Conservation (phyloP, 2,797 vertebrate genomes). For the Aythya fuligula region DNA sequence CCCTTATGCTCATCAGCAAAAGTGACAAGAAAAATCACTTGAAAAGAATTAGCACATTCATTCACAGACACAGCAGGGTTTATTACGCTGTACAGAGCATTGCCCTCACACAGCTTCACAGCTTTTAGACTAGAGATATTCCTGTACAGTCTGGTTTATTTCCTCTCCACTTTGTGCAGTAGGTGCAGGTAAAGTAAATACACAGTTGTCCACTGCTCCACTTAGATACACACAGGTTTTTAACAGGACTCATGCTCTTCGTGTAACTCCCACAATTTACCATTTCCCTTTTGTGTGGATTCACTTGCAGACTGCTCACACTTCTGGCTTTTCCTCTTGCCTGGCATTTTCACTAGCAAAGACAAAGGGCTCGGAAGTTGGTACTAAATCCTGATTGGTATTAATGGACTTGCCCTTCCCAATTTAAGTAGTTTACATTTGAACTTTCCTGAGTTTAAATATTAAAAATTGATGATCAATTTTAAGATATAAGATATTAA, state of each 20-base stretch:
- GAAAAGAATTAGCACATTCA: not conserved
- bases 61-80: not conserved
- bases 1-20: not conserved
- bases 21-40: not conserved
- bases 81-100: not conserved
- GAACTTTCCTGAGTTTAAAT: not conserved
- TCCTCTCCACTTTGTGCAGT: not conserved
- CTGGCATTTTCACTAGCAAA: not conserved
- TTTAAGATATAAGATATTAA: slow-evolving; percentile 5
- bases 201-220: not conserved
- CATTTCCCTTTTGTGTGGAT: not conserved
- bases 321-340: not conserved
- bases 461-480: not conserved
- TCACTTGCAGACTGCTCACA: not conserved
- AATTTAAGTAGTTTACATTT: not conserved
- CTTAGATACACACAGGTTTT: not conserved
- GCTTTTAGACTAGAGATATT: not conserved
- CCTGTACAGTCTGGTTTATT: not conserved
- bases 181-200: not conserved
- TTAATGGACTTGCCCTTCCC: not conserved
- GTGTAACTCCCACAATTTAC: not conserved
- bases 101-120: not conserved
- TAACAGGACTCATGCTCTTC: not conserved
- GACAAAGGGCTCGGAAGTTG: not conserved
- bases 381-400: not conserved